Evolutionary conservation across 2,113 vertebrate species (phyloP), one percentile per base, ranked within the genome.

Genomic region (Pelusios castaneus): DNA sequence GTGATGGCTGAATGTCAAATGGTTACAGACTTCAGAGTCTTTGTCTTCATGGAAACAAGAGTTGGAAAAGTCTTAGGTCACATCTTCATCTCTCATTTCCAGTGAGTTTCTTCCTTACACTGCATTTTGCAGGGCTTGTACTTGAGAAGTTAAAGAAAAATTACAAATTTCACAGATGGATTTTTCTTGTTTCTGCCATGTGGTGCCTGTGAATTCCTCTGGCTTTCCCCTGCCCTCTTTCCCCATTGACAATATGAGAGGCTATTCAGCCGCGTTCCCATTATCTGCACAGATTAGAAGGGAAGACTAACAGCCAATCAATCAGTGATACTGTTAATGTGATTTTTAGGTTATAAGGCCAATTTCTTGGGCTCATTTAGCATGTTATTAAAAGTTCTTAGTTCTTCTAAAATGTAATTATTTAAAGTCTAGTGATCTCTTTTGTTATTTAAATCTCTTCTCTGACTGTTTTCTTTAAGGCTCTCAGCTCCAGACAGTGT

Each of bases 381-480:
- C 82, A 85, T 82, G 21, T 89, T 87, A 67, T 87, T 95, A 27
- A 80, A 96, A 94, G 83, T 80, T 63, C 52, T 38, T 82, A 11
- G 76, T 85, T 90, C 89, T 70, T 96, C 87, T 80, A 58, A 54
- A 91, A 89, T 60, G 54, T 79, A n/a, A 80, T 92, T 85, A 85
- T 84, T 85, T 94, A 80, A 94, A 91, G 45, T 79, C 95, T 89
- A 75, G 83, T 89, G 83, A 90, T 85, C 55, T 82, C 78, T 92
- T 90, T 58, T 41, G 38, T 83, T 1, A 5, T 84, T 73, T 31
- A 76, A 24, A 76, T 85, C 29, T 83, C 54, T 85, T 5, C 29
- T 80, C 47, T 92, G 79, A 34, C 60, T 82, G 41, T 89, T 94
- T 92, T 86, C 41, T 92, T 87, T 54, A 90, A 82, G 85, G 52